phyloP scores from a whole-genome alignment of 2,888 invertebrate genomes.

The Ernsta delagoae region DNA sequence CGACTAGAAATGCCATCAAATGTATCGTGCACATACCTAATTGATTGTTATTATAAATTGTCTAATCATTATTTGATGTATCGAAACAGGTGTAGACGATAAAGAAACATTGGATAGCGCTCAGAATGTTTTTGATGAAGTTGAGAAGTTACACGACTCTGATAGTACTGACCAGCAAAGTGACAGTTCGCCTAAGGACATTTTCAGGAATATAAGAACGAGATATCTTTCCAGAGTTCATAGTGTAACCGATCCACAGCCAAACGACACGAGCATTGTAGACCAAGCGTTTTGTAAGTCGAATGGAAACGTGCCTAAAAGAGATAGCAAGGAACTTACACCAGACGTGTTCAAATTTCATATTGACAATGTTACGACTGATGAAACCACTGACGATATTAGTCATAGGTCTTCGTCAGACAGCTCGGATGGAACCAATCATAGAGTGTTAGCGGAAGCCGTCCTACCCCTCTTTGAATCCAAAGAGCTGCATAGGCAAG shows the following conservation, averaged over 20 bases:
- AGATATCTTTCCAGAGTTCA: slow-evolving; percentile 76
- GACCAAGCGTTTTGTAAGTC: slow-evolving; percentile 71
- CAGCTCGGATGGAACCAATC: slow-evolving; percentile 43
- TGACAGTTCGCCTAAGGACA: slow-evolving; percentile 65
- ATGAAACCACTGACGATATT: slow-evolving; percentile 68
- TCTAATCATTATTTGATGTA: slow-evolving; percentile 74
- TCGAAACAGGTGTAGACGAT: slow-evolving; percentile 77
- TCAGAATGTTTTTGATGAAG: slow-evolving; percentile 62
- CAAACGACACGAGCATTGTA: slow-evolving; percentile 60
- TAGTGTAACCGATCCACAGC: slow-evolving; percentile 63
- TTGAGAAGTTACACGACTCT: slow-evolving; percentile 58
- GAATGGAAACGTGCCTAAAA: slow-evolving; percentile 50
- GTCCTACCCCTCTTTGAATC: slow-evolving; percentile 53
- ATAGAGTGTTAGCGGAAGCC: slow-evolving; percentile 48
- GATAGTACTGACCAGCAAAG: slow-evolving; percentile 61
- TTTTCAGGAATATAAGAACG: slow-evolving; percentile 73
- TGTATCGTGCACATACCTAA: slow-evolving; percentile 50
- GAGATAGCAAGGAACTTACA: slow-evolving; percentile 26
- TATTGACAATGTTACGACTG: slow-evolving; percentile 66
- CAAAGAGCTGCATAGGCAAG: slow-evolving; percentile 67
- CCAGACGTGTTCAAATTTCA: slow-evolving; percentile 55
- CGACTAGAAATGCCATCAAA: slow-evolving; percentile 41
- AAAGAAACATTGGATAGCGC: slow-evolving; percentile 74
- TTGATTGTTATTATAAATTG: slow-evolving; percentile 53
- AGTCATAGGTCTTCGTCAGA: slow-evolving; percentile 47